Percentiles rank a stretch among this genome's conserved stretches.
These are phyloP conservation scores for Alethe castanea DNA, from an alignment of 2,113 vertebrate genomes.

Conservation along the genomic window DNA sequence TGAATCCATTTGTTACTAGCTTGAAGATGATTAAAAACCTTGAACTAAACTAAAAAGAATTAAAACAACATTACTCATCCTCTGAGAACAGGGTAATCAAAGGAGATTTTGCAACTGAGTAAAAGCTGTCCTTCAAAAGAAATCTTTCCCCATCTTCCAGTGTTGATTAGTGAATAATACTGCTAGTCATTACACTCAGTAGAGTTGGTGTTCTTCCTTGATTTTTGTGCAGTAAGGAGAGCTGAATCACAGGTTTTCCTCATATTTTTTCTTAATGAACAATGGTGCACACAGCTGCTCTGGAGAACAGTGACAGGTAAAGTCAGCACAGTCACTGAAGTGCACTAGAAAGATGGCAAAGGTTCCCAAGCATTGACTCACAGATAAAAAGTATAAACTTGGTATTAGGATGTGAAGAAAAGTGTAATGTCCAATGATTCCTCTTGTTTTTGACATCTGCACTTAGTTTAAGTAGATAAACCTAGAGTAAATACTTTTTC, in stretches of 20 bases:
- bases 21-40: conserved; percentile 16
- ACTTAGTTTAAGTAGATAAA: not conserved
- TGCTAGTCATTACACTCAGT: conserved; percentile 9
- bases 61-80: conserved; percentile 57
- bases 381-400: not conserved
- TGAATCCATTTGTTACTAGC: not conserved
- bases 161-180: not conserved
- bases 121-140: conserved; percentile 56
- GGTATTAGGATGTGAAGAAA: not conserved
- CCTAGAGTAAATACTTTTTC: not conserved
- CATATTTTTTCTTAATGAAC: conserved; percentile 33
- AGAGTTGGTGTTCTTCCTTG: conserved; percentile 29
- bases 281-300: not conserved
- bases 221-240: not conserved
- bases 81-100: conserved; percentile 30
- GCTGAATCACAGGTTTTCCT: conserved; percentile 62
- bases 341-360: not conserved
- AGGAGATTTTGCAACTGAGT: conserved; percentile 23
- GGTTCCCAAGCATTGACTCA: not conserved
- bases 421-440: not conserved
- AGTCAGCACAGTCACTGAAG: not conserved
- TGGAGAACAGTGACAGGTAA: not conserved
- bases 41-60: conserved; percentile 27
- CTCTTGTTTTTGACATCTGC: not conserved
- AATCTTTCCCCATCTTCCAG: not conserved